Base-by-base conservation (phyloP, 1,140 invertebrate genomes). In the Centruroides vittatus region DNA sequence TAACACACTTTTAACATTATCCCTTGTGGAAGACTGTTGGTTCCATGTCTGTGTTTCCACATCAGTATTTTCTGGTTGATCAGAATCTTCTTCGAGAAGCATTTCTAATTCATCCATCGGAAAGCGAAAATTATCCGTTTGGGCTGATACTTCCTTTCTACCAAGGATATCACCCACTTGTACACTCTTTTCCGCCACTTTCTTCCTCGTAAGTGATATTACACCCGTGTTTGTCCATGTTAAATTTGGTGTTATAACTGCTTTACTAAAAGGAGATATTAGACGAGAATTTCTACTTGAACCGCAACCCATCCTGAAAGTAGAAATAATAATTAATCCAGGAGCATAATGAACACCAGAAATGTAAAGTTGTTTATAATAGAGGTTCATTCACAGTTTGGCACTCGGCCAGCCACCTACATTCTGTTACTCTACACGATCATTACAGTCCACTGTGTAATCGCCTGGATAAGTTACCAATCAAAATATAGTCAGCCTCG, bases 181-280 rank as follows among this genome's bases (percentile, higher is more conserved):
- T 8, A 36, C 23, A 23, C 5, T 6, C 8, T 23, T 23, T 8
- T 34, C 23, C 5, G 23, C 35, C 8, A 36, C 35, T 41, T 41
- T 41, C 41, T 41, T 41, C 41, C 41, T 41, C 8, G 41, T 41
- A 6, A 41, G 41, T 6, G 41, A 3, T 41, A 41, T 41, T 6
- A 5, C 41, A 6, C 41, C 41, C 41, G 55, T 51, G 9, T 59
- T 51, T 35, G 56, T 61, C 63, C 63, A 65, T n/a, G 36, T 35
- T 10, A 57, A 7, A n/a, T 57, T 12, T 9, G 56, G 56, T 3
- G 52, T 46, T 34, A 65, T 61, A 3, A 61, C 57, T 12, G 63
- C 63, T 55, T 61, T 65, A 51, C 63, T 65, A n/a, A 65, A 49
- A 51, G 63, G 63, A 47, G 63, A 65, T 12, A 65, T 60, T 49